Conservation (phyloP, 2,113 vertebrate genomes). For the Beaufortia kweichowensis region DNA sequence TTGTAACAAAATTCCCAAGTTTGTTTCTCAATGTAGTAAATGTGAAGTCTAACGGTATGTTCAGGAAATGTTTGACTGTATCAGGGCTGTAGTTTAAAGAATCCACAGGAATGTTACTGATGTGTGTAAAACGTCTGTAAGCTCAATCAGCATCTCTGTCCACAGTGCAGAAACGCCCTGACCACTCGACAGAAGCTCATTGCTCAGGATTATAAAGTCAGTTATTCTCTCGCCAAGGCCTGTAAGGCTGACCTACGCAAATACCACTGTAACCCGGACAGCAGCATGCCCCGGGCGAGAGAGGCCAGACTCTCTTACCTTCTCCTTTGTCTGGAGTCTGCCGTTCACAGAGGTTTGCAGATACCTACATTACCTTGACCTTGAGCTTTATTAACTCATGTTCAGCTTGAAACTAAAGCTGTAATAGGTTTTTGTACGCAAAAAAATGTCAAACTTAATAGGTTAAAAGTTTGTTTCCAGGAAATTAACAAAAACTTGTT, state of each 20-base stretch:
- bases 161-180: constrained; percentile 84
- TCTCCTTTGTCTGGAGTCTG: constrained; percentile 85
- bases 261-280: constrained; percentile 85
- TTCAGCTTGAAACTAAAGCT: no score
- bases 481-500: no score
- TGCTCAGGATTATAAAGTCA: constrained; percentile 89
- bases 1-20: neutral
- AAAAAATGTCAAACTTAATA: no score
- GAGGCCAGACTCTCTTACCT: constrained; percentile 87
- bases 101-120: constrained; percentile 43
- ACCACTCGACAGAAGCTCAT: constrained; percentile 89
- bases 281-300: constrained; percentile 82
- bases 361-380: neutral
- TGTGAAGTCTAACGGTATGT: neutral
- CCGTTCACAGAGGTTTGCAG: constrained; percentile 83
- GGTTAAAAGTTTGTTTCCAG: no score
- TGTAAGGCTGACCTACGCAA: constrained; percentile 87
- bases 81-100: neutral
- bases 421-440: no score
- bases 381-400: neutral
- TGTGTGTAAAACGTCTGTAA: constrained; percentile 6
- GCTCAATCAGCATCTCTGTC: constrained; percentile 48
- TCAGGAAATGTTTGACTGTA: neutral
- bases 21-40: neutral
- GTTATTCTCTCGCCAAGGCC: constrained; percentile 87